Percentiles rank a stretch among this genome's conserved stretches.
phyloP scores from a whole-genome alignment of 2,113 vertebrate species.

The Ariopsis seemanni region DNA sequence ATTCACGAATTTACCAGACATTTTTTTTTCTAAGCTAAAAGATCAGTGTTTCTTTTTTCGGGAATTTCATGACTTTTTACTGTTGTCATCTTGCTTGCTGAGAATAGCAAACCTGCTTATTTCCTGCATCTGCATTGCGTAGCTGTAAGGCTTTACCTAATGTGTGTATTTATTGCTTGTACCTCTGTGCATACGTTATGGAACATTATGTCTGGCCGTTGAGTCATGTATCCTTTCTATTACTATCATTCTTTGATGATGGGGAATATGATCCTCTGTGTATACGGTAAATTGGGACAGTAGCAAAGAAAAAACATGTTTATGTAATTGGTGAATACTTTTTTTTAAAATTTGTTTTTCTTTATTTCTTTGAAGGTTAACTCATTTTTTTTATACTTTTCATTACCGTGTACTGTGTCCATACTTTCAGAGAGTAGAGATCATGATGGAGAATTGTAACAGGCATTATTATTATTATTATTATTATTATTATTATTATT shows the following conservation, averaged over 20 bases:
- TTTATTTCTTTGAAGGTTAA: slow-evolving; percentile 91
- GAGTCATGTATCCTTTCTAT: slow-evolving; percentile 99
- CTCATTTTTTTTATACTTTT: slow-evolving; percentile 95
- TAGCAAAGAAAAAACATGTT: slow-evolving; percentile 87
- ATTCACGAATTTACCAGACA: slow-evolving; percentile 98
- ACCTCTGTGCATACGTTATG: slow-evolving; percentile 99
- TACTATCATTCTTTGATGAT: slow-evolving; percentile 95
- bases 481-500: slow-evolving; percentile 76
- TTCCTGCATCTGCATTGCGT: slow-evolving; percentile 99
- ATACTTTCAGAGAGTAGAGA: slow-evolving; percentile 98
- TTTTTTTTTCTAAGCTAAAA: slow-evolving; percentile 93
- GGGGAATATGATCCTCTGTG: slow-evolving; percentile 96
- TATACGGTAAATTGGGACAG: slow-evolving; percentile 99
- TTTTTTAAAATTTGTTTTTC: slow-evolving; percentile 67
- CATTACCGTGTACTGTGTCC: slow-evolving; percentile 99
- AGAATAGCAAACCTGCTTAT: slow-evolving; percentile 97
- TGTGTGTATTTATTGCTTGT: slow-evolving; percentile 99
- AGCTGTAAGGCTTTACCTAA: slow-evolving; percentile 99
- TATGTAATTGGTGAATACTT: slow-evolving; percentile 99
- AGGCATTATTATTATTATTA: slow-evolving; percentile 79
- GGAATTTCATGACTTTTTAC: slow-evolving; percentile 98
- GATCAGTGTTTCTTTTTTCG: slow-evolving; percentile 91
- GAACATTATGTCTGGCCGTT: slow-evolving; percentile 99
- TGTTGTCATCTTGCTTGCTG: slow-evolving; percentile 99
- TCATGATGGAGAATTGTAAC: slow-evolving; percentile 99